These are phyloP conservation scores for Sebastes umbrosus DNA, from an alignment of 2,797 vertebrate genomes.

Conservation along the genomic window DNA sequence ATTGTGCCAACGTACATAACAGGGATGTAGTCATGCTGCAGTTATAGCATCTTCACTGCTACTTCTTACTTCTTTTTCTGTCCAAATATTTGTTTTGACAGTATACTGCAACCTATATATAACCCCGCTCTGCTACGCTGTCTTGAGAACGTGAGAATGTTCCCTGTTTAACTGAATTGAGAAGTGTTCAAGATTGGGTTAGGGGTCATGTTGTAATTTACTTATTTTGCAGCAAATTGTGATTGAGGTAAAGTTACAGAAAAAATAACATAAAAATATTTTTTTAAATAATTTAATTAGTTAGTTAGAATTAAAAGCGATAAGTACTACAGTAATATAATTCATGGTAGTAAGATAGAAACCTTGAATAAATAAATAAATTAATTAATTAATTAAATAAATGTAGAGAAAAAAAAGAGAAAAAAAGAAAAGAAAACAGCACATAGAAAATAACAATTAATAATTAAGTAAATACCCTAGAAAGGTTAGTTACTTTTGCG, in stretches of 20 bases:
- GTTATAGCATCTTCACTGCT: conserved; percentile 39
- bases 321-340: too few species aligned
- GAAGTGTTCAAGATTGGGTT: conserved; percentile 4
- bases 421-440: too few species aligned
- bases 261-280: too few species aligned
- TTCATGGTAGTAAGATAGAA: too few species aligned
- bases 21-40: conserved; percentile 13
- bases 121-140: neutral
- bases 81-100: conserved; percentile 73
- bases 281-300: too few species aligned
- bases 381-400: too few species aligned
- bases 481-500: neutral
- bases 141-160: conserved; percentile 17
- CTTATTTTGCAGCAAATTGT: neutral
- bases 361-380: too few species aligned
- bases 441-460: too few species aligned
- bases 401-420: too few species aligned
- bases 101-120: conserved; percentile 33
- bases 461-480: too few species aligned
- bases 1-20: neutral
- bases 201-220: neutral
- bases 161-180: conserved; percentile 53
- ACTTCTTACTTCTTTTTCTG: conserved; percentile 40
- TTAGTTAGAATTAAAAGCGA: too few species aligned
- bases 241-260: neutral